Conservation (phyloP, 2,113 vertebrate species). For the Hiodon alosoides region DNA sequence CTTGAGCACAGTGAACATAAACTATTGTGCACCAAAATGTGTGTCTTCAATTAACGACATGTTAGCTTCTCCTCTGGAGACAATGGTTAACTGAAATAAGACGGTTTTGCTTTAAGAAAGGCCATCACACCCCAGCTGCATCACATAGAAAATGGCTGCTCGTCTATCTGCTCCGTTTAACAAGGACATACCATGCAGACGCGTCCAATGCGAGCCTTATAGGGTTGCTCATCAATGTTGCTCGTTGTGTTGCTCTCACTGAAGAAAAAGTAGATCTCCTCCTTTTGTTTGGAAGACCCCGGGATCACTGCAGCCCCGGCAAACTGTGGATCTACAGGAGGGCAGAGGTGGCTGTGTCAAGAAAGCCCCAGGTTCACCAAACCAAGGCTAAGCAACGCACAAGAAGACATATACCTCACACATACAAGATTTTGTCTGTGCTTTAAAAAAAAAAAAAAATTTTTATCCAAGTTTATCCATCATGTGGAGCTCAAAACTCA, state of each 20-base stretch:
- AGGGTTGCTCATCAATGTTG: constrained; percentile 63
- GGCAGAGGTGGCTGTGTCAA: constrained; percentile 14
- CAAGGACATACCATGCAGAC: constrained; percentile 60
- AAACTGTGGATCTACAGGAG: constrained; percentile 61
- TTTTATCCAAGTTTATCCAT: too few species aligned
- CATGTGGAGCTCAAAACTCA: too few species aligned
- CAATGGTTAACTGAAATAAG: too few species aligned
- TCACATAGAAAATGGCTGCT: neutral
- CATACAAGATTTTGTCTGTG: too few species aligned
- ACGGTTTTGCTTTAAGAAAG: too few species aligned
- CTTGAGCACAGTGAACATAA: too few species aligned
- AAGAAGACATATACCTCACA: too few species aligned
- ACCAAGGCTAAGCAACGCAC: neutral
- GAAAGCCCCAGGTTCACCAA: neutral
- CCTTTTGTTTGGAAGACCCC: constrained; percentile 46
- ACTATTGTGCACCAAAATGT: too few species aligned
- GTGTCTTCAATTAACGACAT: too few species aligned
- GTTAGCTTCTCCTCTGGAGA: too few species aligned
- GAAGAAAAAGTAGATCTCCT: constrained; percentile 76
- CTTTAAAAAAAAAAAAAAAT: too few species aligned
- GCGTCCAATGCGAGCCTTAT: constrained; percentile 64
- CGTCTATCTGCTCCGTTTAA: neutral
- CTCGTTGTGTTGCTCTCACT: constrained; percentile 65
- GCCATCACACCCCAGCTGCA: too few species aligned
- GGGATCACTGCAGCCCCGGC: constrained; percentile 64